Evolutionary conservation across 2,888 invertebrate genomes (phyloP), one percentile per base, ranked within the genome.

Genomic region (Lamellibrachia satsuma): DNA sequence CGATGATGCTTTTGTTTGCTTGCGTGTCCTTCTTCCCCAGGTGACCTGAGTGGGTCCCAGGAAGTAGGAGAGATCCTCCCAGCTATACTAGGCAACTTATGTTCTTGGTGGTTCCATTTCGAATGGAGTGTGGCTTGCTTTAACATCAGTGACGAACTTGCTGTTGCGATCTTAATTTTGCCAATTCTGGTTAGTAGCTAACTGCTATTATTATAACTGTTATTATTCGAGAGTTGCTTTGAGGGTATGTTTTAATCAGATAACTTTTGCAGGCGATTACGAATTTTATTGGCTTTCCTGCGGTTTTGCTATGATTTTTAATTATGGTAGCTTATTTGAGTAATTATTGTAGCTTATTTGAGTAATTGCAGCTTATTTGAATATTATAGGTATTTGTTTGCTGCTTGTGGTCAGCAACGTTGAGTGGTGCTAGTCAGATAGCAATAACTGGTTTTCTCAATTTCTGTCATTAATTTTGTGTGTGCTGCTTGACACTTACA

Each of bases 1-100:
- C 75, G 75, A 75, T 75, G 75, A 75, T n/a, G 60, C 75, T 75
- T 75, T 75, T 75, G 75, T 75, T 75, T 75, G 75, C 75, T 75
- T 75, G 75, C n/a, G 75, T 75, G 75, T 11, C 75, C 55, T n/a
- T 75, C 75, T 75, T 75, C 75, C 75, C 75, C 75, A 22, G 75
- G 75, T 15, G n/a, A 75, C 22, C 75, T n/a, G 8, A 15, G 22
- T 75, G 75, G 75, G 22, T 75, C n/a, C n/a, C 75, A 22, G 75
- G 75, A 75, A 75, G 75, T 39, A 75, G 2, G n/a, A 22, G 11
- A 8, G 57, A 57, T 57, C 11, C 6, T 4, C 4, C 22, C 75
- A 75, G 22, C 75, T 75, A 75, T 15, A 22, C 75, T 22, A 75
- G 75, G 75, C 75, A 75, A 22, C 75, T 75, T 75, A 75, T 75